Evolutionary conservation across 2,113 vertebrate species (phyloP), one percentile per base, ranked within the genome.

Genomic region (Coracopsis vasa): DNA sequence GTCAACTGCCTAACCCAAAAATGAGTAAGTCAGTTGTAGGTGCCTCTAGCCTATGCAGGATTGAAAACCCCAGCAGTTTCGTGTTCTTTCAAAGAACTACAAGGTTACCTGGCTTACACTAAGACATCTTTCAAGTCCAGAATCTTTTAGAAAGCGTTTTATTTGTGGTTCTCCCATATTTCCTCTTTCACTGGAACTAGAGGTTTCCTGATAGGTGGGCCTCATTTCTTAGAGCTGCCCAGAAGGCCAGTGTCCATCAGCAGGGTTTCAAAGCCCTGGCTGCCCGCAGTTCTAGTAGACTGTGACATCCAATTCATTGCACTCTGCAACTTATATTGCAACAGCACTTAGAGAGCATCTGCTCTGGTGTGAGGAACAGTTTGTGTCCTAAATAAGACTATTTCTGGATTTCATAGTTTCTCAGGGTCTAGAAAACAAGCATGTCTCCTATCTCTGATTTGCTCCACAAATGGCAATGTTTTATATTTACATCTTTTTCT

Each of bases 231-330:
- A 62, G 69, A 97, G 42, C 20, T 8, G 1, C 39, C 88, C 14
- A 48, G 67, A 18, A 88, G 35, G 9, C 48, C n/a, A 39, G 48
- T 54, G 41, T 45, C 80, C 9, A 2, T 23, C 4, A 35, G 35
- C 17, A 67, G n/a, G 17, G 31, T 94, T 97, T 96, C 80, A 47
- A 89, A 88, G 79, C 39, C 10, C 58, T 83, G 60, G 35, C 90
- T 92, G 23, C 39, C 77, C 58, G 24, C 80, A 47, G 81, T 80
- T 87, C 83, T 82, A 78, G 80, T 82, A 96, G 80, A 80, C 45
- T 81, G 50, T 90, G 87, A 79, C 80, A 97, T 96, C 72, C 31
- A 94, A 80, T 96, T 97, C 97, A 95, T 94, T 95, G 84, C 58
- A 90, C 62, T 92, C 75, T 74, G 48, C 75, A 90, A 72, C 60